These are phyloP conservation scores for Allacma fusca DNA, from an alignment of 2,888 invertebrate species.

Conservation along the genomic window DNA sequence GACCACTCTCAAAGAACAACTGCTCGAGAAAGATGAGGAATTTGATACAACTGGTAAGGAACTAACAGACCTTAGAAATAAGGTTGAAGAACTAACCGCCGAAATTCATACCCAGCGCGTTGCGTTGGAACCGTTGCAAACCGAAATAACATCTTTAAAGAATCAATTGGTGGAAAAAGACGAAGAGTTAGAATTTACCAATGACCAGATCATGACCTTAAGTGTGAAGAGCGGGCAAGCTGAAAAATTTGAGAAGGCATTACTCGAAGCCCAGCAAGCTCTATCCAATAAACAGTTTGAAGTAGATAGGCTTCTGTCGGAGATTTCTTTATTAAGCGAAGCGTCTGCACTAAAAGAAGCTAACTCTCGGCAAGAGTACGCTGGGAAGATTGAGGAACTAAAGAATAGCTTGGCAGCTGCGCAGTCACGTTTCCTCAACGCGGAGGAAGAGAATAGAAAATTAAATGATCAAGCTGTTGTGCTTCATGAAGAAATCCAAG, in stretches of 20 bases:
- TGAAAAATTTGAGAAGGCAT: conserved; percentile 47
- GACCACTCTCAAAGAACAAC: not conserved
- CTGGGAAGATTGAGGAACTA: conserved; percentile 5
- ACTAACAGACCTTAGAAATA: too few species aligned
- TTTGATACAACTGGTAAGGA: not conserved
- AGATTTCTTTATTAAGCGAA: not conserved
- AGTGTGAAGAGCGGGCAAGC: conserved; percentile 44
- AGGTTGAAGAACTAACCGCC: conserved; percentile 62
- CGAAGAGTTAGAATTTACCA: conserved; percentile 39
- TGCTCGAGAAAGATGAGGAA: conserved; percentile 17
- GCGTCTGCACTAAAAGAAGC: not conserved
- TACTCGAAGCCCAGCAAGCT: conserved; percentile 42
- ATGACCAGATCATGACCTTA: conserved; percentile 32
- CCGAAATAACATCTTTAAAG: conserved; percentile 1
- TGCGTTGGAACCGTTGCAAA: conserved; percentile 15
- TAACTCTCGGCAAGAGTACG: not conserved
- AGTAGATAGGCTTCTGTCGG: not conserved
- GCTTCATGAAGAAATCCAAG: too few species aligned
- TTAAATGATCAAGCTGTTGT: too few species aligned
- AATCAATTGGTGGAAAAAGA: conserved; percentile 29
- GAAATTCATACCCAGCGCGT: conserved; percentile 42
- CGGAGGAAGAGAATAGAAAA: not conserved
- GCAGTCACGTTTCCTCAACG: not conserved
- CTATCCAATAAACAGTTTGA: conserved; percentile 7
- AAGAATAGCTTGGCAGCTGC: not conserved